A percentile compares a stretch with the other conserved stretches of the same genome.
These are phyloP conservation scores for Pseudopodoces humilis DNA, from an alignment of 2,113 vertebrate species.

Conservation along the genomic window DNA sequence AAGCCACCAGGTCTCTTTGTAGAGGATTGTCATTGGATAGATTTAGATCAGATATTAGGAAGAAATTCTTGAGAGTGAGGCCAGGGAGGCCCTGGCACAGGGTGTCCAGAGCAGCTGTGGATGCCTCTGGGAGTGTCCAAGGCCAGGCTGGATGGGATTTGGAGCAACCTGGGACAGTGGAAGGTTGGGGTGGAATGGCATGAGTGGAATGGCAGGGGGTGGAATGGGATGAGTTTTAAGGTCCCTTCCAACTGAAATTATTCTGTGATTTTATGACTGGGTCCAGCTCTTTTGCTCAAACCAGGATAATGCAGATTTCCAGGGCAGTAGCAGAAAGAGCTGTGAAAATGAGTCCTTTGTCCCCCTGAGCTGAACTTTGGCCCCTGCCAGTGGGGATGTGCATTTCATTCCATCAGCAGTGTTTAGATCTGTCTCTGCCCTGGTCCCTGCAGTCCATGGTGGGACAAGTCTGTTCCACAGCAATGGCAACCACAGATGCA, in stretches of 20 bases:
- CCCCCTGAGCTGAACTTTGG: background rate
- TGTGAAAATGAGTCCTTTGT: background rate
- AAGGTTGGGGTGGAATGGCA: background rate
- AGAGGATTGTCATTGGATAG: background rate
- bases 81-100: fast-evolving
- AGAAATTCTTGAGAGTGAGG: background rate
- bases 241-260: fast-evolving
- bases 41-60: background rate
- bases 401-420: background rate
- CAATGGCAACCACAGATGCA: background rate
- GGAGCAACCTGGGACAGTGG: fast-evolving
- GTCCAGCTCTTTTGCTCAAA: background rate
- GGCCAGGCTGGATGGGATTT: fast-evolving
- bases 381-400: no score
- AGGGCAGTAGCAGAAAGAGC: background rate
- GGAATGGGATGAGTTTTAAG: no score
- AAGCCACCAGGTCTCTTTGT: background rate
- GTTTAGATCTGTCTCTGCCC: background rate
- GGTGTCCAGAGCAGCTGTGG: background rate
- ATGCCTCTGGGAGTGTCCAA: background rate
- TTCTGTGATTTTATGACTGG: background rate
- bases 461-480: background rate
- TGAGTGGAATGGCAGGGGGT: no score
- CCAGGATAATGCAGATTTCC: background rate
- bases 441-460: background rate